Percentiles rank a stretch among this genome's conserved stretches.
phyloP scores from a whole-genome alignment of 2,797 vertebrate species.

The Yasuhikotakia modesta region DNA sequence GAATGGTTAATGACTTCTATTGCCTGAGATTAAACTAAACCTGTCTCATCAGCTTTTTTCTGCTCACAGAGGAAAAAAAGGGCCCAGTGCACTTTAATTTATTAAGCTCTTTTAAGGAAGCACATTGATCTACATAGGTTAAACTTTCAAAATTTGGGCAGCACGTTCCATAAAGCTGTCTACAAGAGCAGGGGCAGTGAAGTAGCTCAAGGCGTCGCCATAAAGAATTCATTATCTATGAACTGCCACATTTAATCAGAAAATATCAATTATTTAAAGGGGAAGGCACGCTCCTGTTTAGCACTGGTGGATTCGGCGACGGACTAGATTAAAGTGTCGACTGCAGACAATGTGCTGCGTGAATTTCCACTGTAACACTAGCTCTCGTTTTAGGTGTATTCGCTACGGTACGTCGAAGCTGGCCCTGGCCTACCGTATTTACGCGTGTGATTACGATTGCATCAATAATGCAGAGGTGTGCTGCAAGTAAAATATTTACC shows the following conservation, averaged over 20 bases:
- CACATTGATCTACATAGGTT: slow-evolving; percentile 99
- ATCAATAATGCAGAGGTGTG: slow-evolving; percentile 67
- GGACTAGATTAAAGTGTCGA: slow-evolving; percentile 72
- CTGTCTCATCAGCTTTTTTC: slow-evolving; percentile 99
- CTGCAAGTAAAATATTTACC: slow-evolving; percentile 76
- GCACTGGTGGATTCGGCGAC: slow-evolving; percentile 77
- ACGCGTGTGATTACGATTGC: slow-evolving; percentile 67
- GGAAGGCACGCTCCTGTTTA: slow-evolving; percentile 86
- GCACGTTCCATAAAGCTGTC: slow-evolving; percentile 93
- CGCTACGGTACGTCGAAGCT: slow-evolving; percentile 58
- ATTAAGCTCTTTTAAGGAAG: slow-evolving; percentile 99
- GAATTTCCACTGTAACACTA: slow-evolving; percentile 63
- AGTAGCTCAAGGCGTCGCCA: slow-evolving; percentile 89
- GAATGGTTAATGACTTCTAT: slow-evolving; percentile 99
- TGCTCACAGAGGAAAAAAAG: slow-evolving; percentile 91
- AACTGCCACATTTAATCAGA: slow-evolving; percentile 93
- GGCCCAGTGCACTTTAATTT: slow-evolving; percentile 99
- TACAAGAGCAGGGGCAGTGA: slow-evolving; percentile 87
- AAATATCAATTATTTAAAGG: slow-evolving; percentile 96
- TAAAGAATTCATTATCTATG: slow-evolving; percentile 93
- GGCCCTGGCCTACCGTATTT: slow-evolving; percentile 41
- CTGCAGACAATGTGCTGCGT: slow-evolving; percentile 60
- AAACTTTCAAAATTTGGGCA: slow-evolving; percentile 96
- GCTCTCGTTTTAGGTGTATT: slow-evolving; percentile 58
- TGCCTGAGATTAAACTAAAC: slow-evolving; percentile 99